A percentile compares a stretch with the other conserved stretches of the same genome.
These are phyloP conservation scores for Pemphredon lugubris DNA, from an alignment of 2,888 invertebrate species.

Conservation along the genomic window DNA sequence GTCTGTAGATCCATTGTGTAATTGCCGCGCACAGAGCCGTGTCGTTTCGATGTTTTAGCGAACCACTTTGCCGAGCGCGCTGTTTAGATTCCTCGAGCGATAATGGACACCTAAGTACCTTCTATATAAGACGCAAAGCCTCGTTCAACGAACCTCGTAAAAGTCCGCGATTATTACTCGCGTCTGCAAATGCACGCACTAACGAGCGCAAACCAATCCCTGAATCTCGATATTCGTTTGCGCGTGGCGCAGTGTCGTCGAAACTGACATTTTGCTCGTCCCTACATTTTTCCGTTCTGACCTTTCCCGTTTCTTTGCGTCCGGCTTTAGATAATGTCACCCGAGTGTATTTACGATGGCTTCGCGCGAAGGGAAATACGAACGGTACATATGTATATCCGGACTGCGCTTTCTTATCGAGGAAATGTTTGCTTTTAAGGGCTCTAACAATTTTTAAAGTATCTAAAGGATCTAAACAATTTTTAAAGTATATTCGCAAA, in stretches of 20 bases:
- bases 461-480: too few relatives aligned
- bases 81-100: constrained; percentile 1
- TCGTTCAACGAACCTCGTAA: constrained; percentile 18
- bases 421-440: too few relatives aligned
- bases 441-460: too few relatives aligned
- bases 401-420: too few relatives aligned
- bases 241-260: constrained; percentile 44
- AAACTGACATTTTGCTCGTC: constrained; percentile 59
- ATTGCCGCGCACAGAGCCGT: neutral
- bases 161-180: constrained; percentile 34
- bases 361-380: too few relatives aligned
- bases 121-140: neutral
- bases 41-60: neutral
- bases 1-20: neutral
- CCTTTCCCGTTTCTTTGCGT: constrained; percentile 6
- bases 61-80: neutral
- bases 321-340: constrained; percentile 41
- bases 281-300: constrained; percentile 8
- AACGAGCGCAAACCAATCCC: constrained; percentile 41
- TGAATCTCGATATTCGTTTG: constrained; percentile 47
- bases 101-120: constrained; percentile 1
- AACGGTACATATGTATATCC: too few relatives aligned
- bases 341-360: constrained; percentile 5
- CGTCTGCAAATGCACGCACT: constrained; percentile 21
- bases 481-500: too few relatives aligned